Conservation (phyloP, 2,888 invertebrate genomes). For the Melieria omissa region DNA sequence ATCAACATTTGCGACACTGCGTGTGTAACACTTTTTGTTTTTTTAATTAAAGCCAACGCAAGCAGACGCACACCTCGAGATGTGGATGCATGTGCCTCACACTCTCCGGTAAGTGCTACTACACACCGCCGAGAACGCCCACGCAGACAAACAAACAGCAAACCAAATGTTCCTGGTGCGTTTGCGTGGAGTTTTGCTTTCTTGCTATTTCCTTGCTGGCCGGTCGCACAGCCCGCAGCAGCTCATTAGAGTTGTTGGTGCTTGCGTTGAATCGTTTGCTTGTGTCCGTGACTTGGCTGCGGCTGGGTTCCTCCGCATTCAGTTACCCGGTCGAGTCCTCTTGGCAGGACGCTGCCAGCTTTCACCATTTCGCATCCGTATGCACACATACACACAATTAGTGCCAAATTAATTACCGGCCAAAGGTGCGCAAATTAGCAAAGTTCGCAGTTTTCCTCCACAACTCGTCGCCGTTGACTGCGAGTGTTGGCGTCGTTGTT, state of each 20-base stretch:
- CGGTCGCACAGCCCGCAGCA: too few species aligned
- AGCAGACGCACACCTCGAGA: background rate
- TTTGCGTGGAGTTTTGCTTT: too few species aligned
- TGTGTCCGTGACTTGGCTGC: background rate
- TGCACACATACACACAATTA: constrained; percentile 16
- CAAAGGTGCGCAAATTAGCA: constrained; percentile 29
- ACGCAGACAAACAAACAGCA: too few species aligned
- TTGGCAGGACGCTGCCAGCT: background rate
- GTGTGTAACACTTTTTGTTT: background rate
- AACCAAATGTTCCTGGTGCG: too few species aligned
- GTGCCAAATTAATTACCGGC: constrained; percentile 27
- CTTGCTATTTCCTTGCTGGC: too few species aligned
- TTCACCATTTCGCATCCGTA: background rate
- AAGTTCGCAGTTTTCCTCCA: constrained; percentile 1
- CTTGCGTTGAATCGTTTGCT: too few species aligned
- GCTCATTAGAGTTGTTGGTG: too few species aligned
- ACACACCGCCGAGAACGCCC: too few species aligned
- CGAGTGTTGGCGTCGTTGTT: background rate
- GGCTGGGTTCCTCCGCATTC: background rate
- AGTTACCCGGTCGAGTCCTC: background rate
- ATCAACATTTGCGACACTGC: background rate
- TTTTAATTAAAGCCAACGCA: background rate
- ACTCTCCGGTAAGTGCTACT: too few species aligned
- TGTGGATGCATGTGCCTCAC: too few species aligned
- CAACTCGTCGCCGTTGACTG: background rate